Base-by-base conservation (phyloP, 2,888 invertebrate species). In the Elysia crispata region DNA sequence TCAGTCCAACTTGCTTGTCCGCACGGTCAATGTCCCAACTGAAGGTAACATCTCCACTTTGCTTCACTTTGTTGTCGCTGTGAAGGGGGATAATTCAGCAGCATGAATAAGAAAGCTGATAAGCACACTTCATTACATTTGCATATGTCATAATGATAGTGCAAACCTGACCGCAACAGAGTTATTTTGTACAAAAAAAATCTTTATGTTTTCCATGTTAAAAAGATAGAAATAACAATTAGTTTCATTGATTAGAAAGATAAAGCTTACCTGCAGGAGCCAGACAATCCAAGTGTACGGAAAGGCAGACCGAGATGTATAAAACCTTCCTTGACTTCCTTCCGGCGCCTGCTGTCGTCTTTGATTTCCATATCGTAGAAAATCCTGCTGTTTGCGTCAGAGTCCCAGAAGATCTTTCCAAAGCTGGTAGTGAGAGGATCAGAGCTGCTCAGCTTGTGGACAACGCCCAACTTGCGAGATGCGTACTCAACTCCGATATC, bases 21-120 rank as follows among this genome's bases (percentile, higher is more conserved):
- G 89, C 89, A 31, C 83, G 80, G 23, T 83, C 85, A 50, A 87
- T 86, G 85, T 90, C 89, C 89, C 89, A 90, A 74, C 83, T 83
- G 70, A 89, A 78, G 13, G 81, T 76, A 11, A 81, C 83, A 66
- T 86, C 86, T 5, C 81, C 74, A 82, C 41, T 41, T 6, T 11
- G 41, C 41, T 41, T 41, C 66, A 20, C 88, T 41, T 41, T 41
- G 41, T 41, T 11, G 41, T 41, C 41, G 41, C 41, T 41, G 11
- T 41, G 41, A 11, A 6, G 41, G 41, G 11, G 41, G 5, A 41
- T 6, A 41, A 41, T 41, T 41, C 3, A 11, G 41, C 11, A 3
- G 11, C 11, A 6, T 41, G 3, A 3, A 41, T 41, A 6, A 41
- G 41, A 41, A 41, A 11, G 41, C 3, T 41, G 41, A 41, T 11